Evolutionary conservation across 2,888 invertebrate species (phyloP).

Genomic region (Ophion costatus): DNA sequence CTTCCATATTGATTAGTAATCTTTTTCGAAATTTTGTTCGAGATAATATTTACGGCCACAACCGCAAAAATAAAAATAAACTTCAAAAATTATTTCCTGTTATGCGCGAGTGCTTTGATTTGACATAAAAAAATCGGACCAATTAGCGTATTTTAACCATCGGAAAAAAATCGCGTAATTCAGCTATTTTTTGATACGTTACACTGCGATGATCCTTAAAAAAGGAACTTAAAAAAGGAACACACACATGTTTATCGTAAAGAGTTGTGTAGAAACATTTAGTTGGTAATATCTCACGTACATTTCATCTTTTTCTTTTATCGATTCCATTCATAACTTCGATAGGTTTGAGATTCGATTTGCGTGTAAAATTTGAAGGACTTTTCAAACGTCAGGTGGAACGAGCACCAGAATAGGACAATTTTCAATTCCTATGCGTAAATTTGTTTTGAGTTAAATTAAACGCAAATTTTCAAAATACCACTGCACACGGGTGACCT

Average conservation of each 20-base stretch:
- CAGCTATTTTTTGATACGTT: too few relatives aligned
- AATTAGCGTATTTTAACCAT: too few relatives aligned
- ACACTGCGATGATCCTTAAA: too few relatives aligned
- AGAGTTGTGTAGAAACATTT: background rate
- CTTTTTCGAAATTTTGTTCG: too few relatives aligned
- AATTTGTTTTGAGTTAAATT: background rate
- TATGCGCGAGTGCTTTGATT: too few relatives aligned
- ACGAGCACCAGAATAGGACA: background rate
- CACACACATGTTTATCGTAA: constrained; percentile 8
- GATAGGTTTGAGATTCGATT: background rate
- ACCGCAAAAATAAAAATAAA: too few relatives aligned
- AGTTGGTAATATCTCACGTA: background rate
- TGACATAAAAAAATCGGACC: too few relatives aligned
- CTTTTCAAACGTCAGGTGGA: background rate
- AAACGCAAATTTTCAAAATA: background rate
- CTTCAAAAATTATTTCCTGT: too few relatives aligned
- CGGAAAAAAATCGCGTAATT: too few relatives aligned
- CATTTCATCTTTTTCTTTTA: background rate
- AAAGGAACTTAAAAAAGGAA: too few relatives aligned
- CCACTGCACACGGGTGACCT: background rate
- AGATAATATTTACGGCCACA: too few relatives aligned
- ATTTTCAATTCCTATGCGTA: background rate
- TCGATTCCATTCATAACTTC: background rate
- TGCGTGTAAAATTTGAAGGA: background rate
- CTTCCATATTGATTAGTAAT: too few relatives aligned